These are phyloP conservation scores for Lycocerus yunnanus DNA, from an alignment of 2,888 invertebrate genomes.

Conservation along the genomic window DNA sequence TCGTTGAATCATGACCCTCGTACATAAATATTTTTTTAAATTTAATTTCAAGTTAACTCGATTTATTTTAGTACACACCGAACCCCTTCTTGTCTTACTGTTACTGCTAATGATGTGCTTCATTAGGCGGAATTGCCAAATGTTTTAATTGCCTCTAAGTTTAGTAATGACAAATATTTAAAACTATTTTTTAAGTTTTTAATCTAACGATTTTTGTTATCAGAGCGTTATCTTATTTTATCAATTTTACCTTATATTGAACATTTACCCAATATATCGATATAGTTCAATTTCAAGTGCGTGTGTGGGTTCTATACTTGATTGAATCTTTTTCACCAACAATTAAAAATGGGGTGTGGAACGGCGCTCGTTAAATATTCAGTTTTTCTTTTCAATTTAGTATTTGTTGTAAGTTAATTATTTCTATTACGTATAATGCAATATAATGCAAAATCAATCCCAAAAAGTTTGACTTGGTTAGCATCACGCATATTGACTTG, in stretches of 20 bases:
- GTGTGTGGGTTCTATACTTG: neutral
- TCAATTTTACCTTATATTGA: neutral
- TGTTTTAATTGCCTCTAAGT: neutral
- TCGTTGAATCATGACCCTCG: neutral
- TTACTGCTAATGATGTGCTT: neutral
- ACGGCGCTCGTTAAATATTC: slow-evolving; percentile 53
- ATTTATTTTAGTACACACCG: neutral
- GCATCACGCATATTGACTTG: too few relatives aligned
- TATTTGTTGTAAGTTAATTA: slow-evolving; percentile 74
- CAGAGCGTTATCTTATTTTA: neutral
- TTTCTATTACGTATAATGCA: too few relatives aligned
- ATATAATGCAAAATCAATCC: neutral
- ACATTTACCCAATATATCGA: neutral
- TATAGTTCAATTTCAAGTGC: neutral
- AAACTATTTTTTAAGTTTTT: neutral
- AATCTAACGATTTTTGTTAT: neutral
- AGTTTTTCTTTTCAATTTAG: slow-evolving; percentile 56
- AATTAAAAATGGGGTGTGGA: slow-evolving; percentile 51
- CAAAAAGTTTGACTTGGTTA: neutral
- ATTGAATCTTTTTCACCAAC: neutral
- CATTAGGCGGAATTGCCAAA: neutral
- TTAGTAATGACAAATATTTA: neutral
- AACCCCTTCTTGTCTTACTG: neutral
- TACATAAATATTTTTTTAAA: neutral
- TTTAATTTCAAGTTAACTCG: neutral